Conservation (phyloP, 2,113 vertebrate species). For the Serilophus lunatus region DNA sequence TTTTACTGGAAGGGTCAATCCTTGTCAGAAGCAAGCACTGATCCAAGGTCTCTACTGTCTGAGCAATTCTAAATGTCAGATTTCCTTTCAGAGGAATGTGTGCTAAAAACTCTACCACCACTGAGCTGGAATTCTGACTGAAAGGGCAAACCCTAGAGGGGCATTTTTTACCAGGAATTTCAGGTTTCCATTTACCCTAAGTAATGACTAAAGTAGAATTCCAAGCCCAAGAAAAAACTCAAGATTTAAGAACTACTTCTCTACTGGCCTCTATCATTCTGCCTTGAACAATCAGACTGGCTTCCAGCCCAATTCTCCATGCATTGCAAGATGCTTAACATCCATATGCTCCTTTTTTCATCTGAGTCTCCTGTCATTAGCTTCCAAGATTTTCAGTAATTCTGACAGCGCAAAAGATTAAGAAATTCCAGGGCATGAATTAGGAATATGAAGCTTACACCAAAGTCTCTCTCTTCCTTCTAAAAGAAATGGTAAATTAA, state of each 20-base stretch:
- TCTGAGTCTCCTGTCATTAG: neutral
- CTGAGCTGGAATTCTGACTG: neutral
- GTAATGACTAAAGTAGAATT: neutral
- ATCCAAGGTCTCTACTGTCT: neutral
- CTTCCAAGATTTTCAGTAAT: neutral
- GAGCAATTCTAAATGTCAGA: neutral
- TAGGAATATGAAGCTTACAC: neutral
- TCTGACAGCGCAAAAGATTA: neutral
- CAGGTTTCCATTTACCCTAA: neutral
- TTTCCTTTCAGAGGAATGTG: neutral
- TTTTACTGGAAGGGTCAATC: neutral
- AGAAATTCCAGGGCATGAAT: neutral
- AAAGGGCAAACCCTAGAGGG: neutral
- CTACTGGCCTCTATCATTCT: neutral
- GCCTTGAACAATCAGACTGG: neutral
- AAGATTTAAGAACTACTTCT: neutral
- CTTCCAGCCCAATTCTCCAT: neutral
- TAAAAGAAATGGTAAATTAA: neutral
- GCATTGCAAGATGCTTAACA: neutral
- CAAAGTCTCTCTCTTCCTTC: neutral
- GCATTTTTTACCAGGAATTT: neutral
- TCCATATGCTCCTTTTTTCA: neutral
- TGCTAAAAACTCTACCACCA: neutral
- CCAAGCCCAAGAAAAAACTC: neutral
- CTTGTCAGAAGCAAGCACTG: neutral